These are phyloP conservation scores for Aspidiotus destructor DNA, from an alignment of 2,888 invertebrate species.

Conservation along the genomic window DNA sequence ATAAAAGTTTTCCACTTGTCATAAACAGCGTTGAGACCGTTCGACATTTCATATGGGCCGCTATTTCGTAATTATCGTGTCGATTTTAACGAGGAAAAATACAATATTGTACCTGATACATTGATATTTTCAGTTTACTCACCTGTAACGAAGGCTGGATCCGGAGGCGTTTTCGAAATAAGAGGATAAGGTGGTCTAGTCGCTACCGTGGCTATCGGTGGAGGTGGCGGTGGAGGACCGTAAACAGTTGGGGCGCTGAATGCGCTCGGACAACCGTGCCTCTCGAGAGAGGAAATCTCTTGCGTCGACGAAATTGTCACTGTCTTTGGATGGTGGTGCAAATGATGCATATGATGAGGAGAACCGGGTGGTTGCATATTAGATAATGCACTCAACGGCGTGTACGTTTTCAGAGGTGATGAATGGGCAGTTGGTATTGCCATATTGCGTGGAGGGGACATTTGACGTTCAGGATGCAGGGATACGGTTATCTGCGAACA, in stretches of 20 bases:
- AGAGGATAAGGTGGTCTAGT: constrained; percentile 21
- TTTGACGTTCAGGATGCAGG: constrained; percentile 15
- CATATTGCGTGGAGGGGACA: constrained; percentile 10
- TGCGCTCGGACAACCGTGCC: constrained; percentile 34
- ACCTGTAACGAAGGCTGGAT: constrained; percentile 24
- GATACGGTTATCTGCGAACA: constrained; percentile 18
- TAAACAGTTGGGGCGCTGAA: constrained; percentile 31
- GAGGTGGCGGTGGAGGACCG: constrained; percentile 41
- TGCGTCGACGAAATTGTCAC: constrained; percentile 43
- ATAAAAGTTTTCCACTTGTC: no score
- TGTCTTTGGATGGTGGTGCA: constrained; percentile 46
- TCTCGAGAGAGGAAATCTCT: constrained; percentile 47
- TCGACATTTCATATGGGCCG: no score
- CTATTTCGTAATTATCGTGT: no score
- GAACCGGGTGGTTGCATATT: constrained; percentile 71
- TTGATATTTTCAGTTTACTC: not conserved
- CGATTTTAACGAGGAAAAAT: no score
- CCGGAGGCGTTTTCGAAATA: constrained; percentile 23
- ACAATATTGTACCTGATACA: no score
- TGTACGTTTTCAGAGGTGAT: constrained; percentile 49
- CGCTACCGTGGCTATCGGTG: constrained; percentile 40
- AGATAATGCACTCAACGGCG: constrained; percentile 70
- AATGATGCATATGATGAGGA: constrained; percentile 45
- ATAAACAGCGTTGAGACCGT: no score
- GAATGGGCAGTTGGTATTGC: constrained; percentile 1